phyloP scores from a whole-genome alignment of 2,797 vertebrate species.

The Potorous gilbertii region DNA sequence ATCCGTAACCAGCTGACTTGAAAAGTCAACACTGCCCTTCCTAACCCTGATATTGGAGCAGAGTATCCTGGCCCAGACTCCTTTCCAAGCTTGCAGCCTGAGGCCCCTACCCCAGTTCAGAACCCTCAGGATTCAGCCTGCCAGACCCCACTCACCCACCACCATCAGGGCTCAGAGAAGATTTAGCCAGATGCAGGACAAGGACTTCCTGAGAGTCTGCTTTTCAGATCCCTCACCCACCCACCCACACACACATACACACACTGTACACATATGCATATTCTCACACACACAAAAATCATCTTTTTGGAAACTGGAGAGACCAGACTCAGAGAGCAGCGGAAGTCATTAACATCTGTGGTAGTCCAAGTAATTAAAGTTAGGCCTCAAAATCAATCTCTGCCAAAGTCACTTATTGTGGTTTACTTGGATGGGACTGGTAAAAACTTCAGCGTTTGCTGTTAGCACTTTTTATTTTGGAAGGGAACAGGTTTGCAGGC shows the following conservation, averaged over 20 bases:
- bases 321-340: conserved; percentile 75
- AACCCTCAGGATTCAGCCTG: conserved; percentile 30
- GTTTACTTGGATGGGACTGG: conserved; percentile 78
- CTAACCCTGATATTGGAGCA: neutral
- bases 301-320: conserved; percentile 77
- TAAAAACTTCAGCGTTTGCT: conserved; percentile 76
- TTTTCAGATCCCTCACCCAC: neutral
- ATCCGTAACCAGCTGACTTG: neutral
- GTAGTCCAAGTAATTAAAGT: conserved; percentile 84
- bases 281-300: conserved; percentile 59
- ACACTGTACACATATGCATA: conserved; percentile 26
- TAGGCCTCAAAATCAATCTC: conserved; percentile 84
- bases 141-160: neutral
- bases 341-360: conserved; percentile 86
- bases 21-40: neutral
- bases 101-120: conserved; percentile 49
- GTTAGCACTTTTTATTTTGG: conserved; percentile 63
- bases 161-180: neutral
- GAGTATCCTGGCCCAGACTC: neutral
- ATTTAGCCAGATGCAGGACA: neutral
- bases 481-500: conserved; percentile 54
- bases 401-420: conserved; percentile 79
- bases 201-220: neutral
- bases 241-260: neutral
- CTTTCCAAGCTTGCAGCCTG: neutral